Evolutionary conservation across 2,113 vertebrate species (phyloP).

Genomic region (Corythoichthys intestinalis): DNA sequence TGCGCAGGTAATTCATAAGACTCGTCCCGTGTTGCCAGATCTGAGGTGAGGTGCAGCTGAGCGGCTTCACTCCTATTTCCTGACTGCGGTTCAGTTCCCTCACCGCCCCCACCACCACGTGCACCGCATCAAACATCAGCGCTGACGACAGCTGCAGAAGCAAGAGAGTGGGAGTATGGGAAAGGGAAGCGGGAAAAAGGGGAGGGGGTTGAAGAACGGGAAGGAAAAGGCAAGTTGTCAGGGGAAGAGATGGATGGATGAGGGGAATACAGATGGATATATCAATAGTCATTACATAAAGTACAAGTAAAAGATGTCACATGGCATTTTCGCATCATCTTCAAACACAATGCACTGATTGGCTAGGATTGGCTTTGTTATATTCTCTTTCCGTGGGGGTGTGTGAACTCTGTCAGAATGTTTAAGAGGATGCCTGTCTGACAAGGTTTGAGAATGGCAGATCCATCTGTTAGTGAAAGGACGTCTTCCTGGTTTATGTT

Average conservation of each 20-base stretch:
- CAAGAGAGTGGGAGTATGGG: constrained; percentile 11
- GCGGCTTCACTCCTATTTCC: constrained; percentile 87
- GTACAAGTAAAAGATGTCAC: constrained; percentile 36
- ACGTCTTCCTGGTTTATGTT: neutral
- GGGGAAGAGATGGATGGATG: constrained; percentile 25
- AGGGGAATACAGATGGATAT: constrained; percentile 37
- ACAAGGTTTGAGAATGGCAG: no score
- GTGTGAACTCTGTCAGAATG: neutral
- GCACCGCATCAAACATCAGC: constrained; percentile 90
- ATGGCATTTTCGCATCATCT: constrained; percentile 40
- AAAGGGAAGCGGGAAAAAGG: neutral
- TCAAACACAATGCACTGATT: neutral
- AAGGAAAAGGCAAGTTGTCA: constrained; percentile 15
- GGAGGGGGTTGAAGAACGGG: neutral
- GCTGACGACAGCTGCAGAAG: constrained; percentile 82
- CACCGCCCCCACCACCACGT: constrained; percentile 89
- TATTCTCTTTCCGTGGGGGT: neutral
- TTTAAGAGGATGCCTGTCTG: neutral
- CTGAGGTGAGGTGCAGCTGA: constrained; percentile 86
- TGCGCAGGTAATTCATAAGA: constrained; percentile 67
- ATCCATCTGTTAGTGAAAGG: no score
- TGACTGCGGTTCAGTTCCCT: constrained; percentile 91
- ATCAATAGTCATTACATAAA: constrained; percentile 49
- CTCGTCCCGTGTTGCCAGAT: constrained; percentile 95
- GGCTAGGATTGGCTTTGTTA: neutral